phyloP scores from a whole-genome alignment of 2,888 invertebrate genomes.

The Mythimna pallens region DNA sequence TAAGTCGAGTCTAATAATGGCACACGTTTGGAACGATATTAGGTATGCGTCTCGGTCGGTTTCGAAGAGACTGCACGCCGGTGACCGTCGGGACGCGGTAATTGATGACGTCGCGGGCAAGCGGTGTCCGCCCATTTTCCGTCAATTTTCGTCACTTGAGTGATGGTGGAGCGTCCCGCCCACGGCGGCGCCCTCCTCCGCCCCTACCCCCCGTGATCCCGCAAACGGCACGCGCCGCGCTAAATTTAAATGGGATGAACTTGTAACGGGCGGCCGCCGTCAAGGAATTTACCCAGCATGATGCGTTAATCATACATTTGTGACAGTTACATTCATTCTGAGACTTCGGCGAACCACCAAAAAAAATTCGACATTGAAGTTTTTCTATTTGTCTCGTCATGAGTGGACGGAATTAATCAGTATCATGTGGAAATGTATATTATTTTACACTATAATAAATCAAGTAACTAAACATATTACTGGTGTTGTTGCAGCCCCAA shows the following conservation, averaged over 20 bases:
- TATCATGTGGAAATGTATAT: slow-evolving; percentile 8
- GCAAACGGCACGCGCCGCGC: slow-evolving; percentile 88
- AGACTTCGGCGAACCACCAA: slow-evolving; percentile 76
- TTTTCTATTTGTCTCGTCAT: slow-evolving; percentile 60
- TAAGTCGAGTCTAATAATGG: slow-evolving; percentile 76
- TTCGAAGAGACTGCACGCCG: slow-evolving; percentile 77
- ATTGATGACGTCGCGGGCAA: slow-evolving; percentile 90
- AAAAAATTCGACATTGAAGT: slow-evolving; percentile 72
- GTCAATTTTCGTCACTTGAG: slow-evolving; percentile 91
- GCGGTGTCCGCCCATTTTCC: slow-evolving; percentile 91
- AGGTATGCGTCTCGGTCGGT: slow-evolving; percentile 81
- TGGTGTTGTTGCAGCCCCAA: slow-evolving; percentile 8
- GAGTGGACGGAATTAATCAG: slow-evolving; percentile 41
- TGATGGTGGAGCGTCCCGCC: slow-evolving; percentile 89
- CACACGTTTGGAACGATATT: slow-evolving; percentile 80
- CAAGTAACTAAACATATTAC: not conserved
- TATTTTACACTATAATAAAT: slow-evolving; percentile 8
- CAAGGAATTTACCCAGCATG: slow-evolving; percentile 84
- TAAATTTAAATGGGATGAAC: slow-evolving; percentile 90
- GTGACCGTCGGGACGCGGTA: slow-evolving; percentile 89
- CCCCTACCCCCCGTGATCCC: slow-evolving; percentile 70
- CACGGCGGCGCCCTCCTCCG: slow-evolving; percentile 70
- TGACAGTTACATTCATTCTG: slow-evolving; percentile 86
- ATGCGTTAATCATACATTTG: slow-evolving; percentile 89
- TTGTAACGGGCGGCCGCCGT: slow-evolving; percentile 87